Evolutionary conservation across 2,797 vertebrate species (phyloP).

Genomic region (Antennarius maculatus): DNA sequence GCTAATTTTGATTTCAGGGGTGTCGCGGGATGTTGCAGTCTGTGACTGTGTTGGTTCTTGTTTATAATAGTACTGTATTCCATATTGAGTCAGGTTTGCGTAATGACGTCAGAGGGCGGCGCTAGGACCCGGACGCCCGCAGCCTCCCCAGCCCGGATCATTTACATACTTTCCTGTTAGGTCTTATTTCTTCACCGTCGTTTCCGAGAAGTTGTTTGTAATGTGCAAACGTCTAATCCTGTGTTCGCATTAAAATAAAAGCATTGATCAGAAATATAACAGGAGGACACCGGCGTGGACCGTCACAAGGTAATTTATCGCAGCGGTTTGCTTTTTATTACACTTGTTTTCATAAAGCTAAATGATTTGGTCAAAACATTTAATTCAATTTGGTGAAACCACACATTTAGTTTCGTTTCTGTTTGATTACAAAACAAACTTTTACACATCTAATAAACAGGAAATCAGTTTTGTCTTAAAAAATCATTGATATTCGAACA

Average conservation of each 20-base stretch:
- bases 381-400: too few species aligned
- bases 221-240: conserved; percentile 48
- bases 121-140: conserved; percentile 71
- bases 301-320: not conserved
- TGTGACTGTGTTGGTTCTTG: too few species aligned
- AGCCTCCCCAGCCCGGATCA: conserved; percentile 40
- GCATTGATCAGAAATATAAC: not conserved
- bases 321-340: not conserved
- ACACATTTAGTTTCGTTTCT: not conserved
- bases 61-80: too few species aligned
- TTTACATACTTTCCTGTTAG: conserved; percentile 79
- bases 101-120: conserved; percentile 26
- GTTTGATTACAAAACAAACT: not conserved
- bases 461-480: too few species aligned
- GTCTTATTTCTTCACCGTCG: conserved; percentile 69
- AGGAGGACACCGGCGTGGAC: not conserved
- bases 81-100: too few species aligned
- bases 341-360: not conserved
- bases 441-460: not conserved
- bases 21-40: too few species aligned
- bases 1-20: too few species aligned
- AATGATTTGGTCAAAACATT: not conserved
- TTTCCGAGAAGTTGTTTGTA: conserved; percentile 45
- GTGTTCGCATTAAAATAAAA: conserved; percentile 60
- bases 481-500: too few species aligned